These are phyloP conservation scores for Cyphomyrus discorhynchus DNA, from an alignment of 2,113 vertebrate genomes.

Conservation along the genomic window DNA sequence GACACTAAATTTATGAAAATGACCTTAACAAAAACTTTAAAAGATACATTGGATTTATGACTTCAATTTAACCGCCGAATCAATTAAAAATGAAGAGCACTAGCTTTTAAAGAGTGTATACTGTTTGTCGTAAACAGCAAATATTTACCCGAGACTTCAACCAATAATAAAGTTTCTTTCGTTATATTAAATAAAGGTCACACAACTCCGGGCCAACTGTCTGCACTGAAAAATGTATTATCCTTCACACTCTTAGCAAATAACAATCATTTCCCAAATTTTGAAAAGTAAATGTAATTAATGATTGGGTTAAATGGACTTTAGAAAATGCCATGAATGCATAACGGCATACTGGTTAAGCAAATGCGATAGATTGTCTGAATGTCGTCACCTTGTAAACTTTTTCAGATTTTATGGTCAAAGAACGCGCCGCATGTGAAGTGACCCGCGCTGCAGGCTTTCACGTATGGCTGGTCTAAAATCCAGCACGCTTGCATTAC, in stretches of 20 bases:
- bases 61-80: slow-evolving; percentile 7
- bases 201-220: neutral
- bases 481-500: slow-evolving; percentile 26
- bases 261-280: neutral
- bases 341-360: too few species aligned
- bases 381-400: neutral
- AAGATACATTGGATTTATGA: neutral
- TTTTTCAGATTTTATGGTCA: neutral
- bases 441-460: slow-evolving; percentile 24
- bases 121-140: neutral
- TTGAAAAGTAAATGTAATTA: neutral
- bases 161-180: neutral
- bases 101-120: neutral
- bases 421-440: slow-evolving; percentile 5
- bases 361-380: neutral
- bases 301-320: neutral
- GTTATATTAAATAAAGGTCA: neutral
- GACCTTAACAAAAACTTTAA: neutral
- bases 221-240: neutral
- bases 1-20: neutral
- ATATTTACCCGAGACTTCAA: neutral
- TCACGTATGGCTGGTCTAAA: slow-evolving; percentile 16
- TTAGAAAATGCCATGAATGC: neutral
- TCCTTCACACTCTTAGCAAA: neutral
- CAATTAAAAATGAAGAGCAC: slow-evolving; percentile 15